These are phyloP conservation scores for Eupsittula cactorum DNA, from an alignment of 2,113 vertebrate species.

Conservation along the genomic window DNA sequence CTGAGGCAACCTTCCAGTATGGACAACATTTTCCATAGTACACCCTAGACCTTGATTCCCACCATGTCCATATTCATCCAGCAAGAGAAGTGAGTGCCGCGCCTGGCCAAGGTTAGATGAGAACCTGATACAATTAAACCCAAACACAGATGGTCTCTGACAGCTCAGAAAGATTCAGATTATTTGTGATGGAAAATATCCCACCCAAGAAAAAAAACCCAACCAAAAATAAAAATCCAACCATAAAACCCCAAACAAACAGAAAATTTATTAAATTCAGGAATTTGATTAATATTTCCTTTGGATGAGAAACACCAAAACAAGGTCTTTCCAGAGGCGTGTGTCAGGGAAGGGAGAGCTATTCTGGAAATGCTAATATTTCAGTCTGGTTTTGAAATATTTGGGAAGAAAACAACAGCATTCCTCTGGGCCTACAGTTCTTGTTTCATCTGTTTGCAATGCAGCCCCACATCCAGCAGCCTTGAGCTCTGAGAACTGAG, in stretches of 20 bases:
- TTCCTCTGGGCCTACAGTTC: neutral
- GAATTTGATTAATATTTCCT: slow-evolving; percentile 36
- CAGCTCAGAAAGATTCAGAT: neutral
- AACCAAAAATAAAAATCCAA: neutral
- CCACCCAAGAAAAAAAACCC: neutral
- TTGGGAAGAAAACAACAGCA: neutral
- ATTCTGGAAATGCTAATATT: neutral
- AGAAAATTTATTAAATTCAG: neutral
- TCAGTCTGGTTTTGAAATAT: neutral
- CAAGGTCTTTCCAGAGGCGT: neutral
- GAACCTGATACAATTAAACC: neutral
- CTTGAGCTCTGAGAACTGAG: neutral
- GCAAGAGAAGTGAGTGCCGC: neutral
- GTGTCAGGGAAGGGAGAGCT: neutral
- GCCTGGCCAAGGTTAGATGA: neutral
- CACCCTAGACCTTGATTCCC: neutral
- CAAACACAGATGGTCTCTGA: neutral
- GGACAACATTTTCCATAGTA: neutral
- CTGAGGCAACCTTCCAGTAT: neutral
- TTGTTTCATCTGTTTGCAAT: accelerated
- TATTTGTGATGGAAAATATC: neutral
- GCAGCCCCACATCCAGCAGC: neutral
- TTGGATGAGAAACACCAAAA: slow-evolving; percentile 22
- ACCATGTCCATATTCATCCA: neutral
- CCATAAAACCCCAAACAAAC: neutral